Base-by-base conservation (phyloP, 2,888 invertebrate species). In the Lasiommata megera region DNA sequence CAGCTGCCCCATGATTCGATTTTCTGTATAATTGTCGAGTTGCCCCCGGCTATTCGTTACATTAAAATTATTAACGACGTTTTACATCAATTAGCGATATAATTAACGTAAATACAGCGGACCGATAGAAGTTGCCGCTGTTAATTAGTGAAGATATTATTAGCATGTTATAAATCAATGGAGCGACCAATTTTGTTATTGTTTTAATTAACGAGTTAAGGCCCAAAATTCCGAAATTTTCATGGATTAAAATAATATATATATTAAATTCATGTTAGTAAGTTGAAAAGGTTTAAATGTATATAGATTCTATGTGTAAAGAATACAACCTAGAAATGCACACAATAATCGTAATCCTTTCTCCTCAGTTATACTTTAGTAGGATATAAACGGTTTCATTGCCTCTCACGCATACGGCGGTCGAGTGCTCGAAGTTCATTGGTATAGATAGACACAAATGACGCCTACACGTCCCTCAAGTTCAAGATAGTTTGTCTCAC, bases 401-500 rank as follows among this genome's bases (percentile, higher is more conserved):
- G 52, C 52, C 52, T 52, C 41, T 43, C 41, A 41, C 47, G 53
- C 51, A 61, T 63, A 67, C 64, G 54, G 54, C 59, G 65, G 65
- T 72, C 69, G 67, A 71, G 67, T 69, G 65, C 66, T 69, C 69
- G 67, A 71, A 68, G 73, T 75, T 72, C 75, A 50, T 68, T 67
- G 63, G 67, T 69, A 66, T 63, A 76, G 80, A 82, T 82, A 82
- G 73, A 67, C 81, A 82, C 77, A 70, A 75, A 73, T 79, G 79
- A 83, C 79, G 77, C 84, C 85, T 77, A 82, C 85, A 75, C 79
- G 63, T 71, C 66, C 72, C 71, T 72, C 72, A 70, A 57, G 61
- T 61, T 67, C 69, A 73, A 75, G 51, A 58, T 55, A 57, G 52
- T 52, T 53, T 74, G 53, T 75, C 74, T 74, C 74, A 79, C 76